Conservation (phyloP, 2,113 vertebrate genomes). For the Artemisiospiza belli region DNA sequence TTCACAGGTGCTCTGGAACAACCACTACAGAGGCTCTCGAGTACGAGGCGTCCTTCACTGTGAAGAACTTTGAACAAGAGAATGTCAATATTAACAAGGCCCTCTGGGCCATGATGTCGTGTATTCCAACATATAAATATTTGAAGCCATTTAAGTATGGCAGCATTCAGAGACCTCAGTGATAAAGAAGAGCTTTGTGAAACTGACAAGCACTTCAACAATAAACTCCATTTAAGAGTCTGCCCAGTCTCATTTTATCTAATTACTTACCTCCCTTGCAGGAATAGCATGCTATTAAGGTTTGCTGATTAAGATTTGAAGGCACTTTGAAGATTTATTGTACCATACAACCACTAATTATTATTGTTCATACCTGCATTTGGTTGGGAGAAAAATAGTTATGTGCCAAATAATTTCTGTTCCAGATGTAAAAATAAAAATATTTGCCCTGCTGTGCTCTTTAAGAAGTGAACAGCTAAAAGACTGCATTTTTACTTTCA, state of each 20-base stretch:
- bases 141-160: not conserved
- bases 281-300: constrained; percentile 28
- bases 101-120: not conserved
- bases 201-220: constrained; percentile 14
- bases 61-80: not conserved
- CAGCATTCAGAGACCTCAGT: not conserved
- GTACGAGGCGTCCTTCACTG: not conserved
- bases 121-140: not conserved
- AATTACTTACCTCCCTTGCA: constrained; percentile 34
- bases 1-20: not conserved
- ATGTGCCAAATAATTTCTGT: not conserved
- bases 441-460: not conserved
- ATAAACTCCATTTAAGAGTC: constrained; percentile 26
- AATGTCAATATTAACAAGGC: not conserved
- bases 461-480: not conserved
- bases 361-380: constrained; percentile 28
- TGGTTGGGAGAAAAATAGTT: not conserved
- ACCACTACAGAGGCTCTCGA: not conserved
- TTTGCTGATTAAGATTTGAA: constrained; percentile 55
- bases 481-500: not conserved
- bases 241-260: constrained; percentile 43
- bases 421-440: not conserved
- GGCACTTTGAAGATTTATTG: constrained; percentile 49
- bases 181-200: constrained; percentile 43
- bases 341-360: constrained; percentile 46